phyloP scores from a whole-genome alignment of 1,140 invertebrate species.

The Drosophila simulans region DNA sequence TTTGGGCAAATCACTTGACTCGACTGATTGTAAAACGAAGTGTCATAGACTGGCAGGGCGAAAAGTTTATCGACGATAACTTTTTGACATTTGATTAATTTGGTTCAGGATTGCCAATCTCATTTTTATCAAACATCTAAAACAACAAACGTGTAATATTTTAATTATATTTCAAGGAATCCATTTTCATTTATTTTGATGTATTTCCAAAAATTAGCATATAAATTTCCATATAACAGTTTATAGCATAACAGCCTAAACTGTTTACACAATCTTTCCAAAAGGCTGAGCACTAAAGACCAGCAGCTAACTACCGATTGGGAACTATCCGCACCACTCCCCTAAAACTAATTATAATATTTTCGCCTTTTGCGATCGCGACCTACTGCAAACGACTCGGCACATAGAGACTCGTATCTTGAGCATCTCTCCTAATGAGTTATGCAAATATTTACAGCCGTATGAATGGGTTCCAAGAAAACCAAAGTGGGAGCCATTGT shows the following conservation, averaged over 20 bases:
- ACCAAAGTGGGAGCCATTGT: slow-evolving; percentile 40
- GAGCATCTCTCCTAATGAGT: slow-evolving; percentile 70
- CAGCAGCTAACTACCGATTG: slow-evolving; percentile 50
- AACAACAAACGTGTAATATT: background rate
- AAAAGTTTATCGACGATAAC: no score
- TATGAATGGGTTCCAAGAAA: slow-evolving; percentile 63
- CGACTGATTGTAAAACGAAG: background rate
- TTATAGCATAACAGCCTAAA: background rate
- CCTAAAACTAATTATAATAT: slow-evolving; percentile 81
- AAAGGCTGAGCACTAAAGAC: slow-evolving; percentile 54
- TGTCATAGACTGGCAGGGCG: background rate
- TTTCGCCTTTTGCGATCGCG: slow-evolving; percentile 61
- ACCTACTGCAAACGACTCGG: slow-evolving; percentile 54
- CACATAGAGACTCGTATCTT: slow-evolving; percentile 37
- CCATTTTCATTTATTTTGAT: no score
- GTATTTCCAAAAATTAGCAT: background rate
- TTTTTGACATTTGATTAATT: no score
- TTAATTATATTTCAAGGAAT: no score
- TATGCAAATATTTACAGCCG: slow-evolving; percentile 75
- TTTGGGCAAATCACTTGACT: background rate
- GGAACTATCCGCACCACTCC: slow-evolving; percentile 29
- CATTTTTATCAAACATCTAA: background rate
- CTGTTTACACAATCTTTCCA: slow-evolving; percentile 72
- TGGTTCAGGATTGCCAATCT: background rate
- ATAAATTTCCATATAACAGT: background rate